A percentile compares a stretch with the other conserved stretches of the same genome.
These are phyloP conservation scores for Eucriotettix oculatus DNA, from an alignment of 2,888 invertebrate genomes.

Conservation along the genomic window DNA sequence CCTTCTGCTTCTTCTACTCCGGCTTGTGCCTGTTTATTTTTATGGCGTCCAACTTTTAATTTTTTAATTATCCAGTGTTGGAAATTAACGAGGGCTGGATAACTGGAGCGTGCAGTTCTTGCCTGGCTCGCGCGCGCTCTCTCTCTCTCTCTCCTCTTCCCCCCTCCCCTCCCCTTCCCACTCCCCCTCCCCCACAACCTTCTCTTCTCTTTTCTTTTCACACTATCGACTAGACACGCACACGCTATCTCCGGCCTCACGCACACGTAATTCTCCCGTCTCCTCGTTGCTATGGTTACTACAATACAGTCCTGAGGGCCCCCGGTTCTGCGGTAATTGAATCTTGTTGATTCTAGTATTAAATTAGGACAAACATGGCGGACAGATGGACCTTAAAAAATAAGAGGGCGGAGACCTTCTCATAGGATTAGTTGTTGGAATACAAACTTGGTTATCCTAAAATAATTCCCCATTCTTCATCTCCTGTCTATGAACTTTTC, in stretches of 20 bases:
- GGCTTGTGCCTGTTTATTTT: background rate
- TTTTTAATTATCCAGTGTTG: background rate
- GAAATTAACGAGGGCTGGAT: background rate
- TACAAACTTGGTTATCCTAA: too few species aligned
- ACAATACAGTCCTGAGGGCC: too few species aligned
- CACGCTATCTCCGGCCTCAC: too few species aligned
- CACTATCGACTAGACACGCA: too few species aligned
- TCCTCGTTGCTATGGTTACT: too few species aligned
- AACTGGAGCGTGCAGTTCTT: background rate
- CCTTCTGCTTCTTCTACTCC: background rate
- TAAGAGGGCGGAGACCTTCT: too few species aligned
- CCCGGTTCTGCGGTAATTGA: constrained; percentile 5
- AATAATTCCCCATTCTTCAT: too few species aligned
- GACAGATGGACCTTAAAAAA: too few species aligned
- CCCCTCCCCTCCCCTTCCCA: background rate
- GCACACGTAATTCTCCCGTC: too few species aligned
- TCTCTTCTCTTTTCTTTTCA: too few species aligned
- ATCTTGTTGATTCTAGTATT: constrained; percentile 10
- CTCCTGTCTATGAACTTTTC: too few species aligned
- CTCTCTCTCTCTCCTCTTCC: background rate
- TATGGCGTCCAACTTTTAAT: background rate
- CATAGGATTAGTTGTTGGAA: too few species aligned
- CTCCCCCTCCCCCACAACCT: background rate
- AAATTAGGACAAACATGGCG: constrained; percentile 1
- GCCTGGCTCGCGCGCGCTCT: background rate